Evolutionary conservation across 2,888 invertebrate genomes (phyloP), one percentile per base, ranked within the genome.

Genomic region (Chorisops tibialis): DNA sequence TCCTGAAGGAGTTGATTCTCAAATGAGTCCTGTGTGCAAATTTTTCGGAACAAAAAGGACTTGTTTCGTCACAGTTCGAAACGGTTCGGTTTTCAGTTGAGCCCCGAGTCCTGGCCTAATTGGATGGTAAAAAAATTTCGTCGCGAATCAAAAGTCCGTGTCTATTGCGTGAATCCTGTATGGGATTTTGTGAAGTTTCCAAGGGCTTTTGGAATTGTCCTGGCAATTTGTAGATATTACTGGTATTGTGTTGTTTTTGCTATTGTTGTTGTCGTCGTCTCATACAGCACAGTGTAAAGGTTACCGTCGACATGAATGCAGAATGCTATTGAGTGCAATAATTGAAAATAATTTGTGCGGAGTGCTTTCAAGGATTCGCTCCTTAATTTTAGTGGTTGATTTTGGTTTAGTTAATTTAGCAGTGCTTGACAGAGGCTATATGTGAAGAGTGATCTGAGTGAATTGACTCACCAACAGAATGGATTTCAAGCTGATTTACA

Each of bases 101-200:
- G 65, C 61, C 58, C 51, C 48, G 62, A 47, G 35, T 50, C 52
- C 60, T 61, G 65, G 63, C 63, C 56, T 65, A 63, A 52, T 65
- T 61, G 65, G 63, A 65, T 50, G 60, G 62, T 54, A 37, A 41
- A 52, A 43, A 50, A 43, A 43, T 45, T 30, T 35, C 37, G 59
- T 47, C 43, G 48, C 30, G 48, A 37, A 7, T 39, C 12, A 14
- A 4, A 30, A 30, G 30, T 21, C n/a, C n/a, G 39, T 16, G 24
- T 30, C 30, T 9, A 2, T 9, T 30, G 30, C 9, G 30, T 30
- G 30, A n/a, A n/a, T 18, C 19, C 41, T 41, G 41, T 16, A 12
- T 2, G 18, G 11, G 3, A 30, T 30, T 30, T 30, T 30, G 30
- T 30, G 41, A 11, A 12, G 14, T 41, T 41, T 41, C 12, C 12